Base-by-base conservation (phyloP, 1,140 invertebrate species). In the Ostrea denselamellosa region DNA sequence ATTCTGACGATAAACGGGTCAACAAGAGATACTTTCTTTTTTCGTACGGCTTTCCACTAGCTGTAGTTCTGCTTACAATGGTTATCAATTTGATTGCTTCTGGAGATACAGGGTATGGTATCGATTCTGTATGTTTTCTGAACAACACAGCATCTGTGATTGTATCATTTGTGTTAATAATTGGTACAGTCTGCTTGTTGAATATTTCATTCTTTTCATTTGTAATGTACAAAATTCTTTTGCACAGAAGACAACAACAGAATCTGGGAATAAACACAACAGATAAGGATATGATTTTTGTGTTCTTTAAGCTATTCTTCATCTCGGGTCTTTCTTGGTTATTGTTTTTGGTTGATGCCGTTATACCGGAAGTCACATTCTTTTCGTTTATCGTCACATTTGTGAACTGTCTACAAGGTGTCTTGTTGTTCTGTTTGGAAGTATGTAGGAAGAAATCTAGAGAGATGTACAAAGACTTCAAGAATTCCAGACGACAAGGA, bases 331-430 rank as follows among this genome's bases (percentile, higher is more conserved):
- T 77, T 14, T 77, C 68, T 8, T 77, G 68, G 68, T 14, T 77
- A 10, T 77, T 77, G 9, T 77, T 77, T 12, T 28, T 77, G 28
- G 28, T 77, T 34, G 68, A 77, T 17, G 68, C 68, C 2, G 10
- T 77, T 34, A 77, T 77, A 34, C 68, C 68, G 14, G 25, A 34
- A 25, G 12, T 28, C 25, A 77, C 68, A 10, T 0, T 77, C 28
- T 77, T 77, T 34, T 77, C 68, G 1, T 77, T 77, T 25, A 3
- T 77, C 28, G 68, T 77, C 14, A 77, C 68, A 77, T 77, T 77
- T 77, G 68, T 77, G 10, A 77, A 77, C 25, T 77, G 68, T 77
- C 25, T 77, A 12, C 68, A 77, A 14, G 68, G 68, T 17, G 68
- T 77, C 25, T 25, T 77, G 28, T 25, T 77, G 25, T 77, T 77